These are phyloP conservation scores for Tipula vernalis DNA, from an alignment of 2,888 invertebrate genomes.

Conservation along the genomic window DNA sequence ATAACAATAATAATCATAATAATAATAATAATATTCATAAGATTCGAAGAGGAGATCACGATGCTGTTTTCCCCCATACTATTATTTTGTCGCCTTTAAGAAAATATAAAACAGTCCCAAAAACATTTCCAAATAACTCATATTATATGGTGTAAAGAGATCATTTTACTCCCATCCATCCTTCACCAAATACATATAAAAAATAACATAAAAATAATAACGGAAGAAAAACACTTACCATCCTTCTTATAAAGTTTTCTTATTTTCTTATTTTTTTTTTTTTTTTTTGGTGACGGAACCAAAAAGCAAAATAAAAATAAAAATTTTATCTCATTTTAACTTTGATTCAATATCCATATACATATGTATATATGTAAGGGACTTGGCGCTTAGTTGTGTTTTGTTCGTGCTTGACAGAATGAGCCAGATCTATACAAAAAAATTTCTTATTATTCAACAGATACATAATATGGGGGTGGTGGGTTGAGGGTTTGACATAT, in stretches of 20 bases:
- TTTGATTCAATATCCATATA: neutral
- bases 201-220: neutral
- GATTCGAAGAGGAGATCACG: neutral
- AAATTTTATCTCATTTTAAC: neutral
- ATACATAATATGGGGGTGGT: neutral
- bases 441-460: neutral
- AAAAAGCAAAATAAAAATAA: slow-evolving; percentile 4
- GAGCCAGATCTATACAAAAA: neutral
- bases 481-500: neutral
- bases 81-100: neutral
- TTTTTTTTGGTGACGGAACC: neutral
- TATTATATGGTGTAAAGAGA: neutral
- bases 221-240: neutral
- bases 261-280: neutral
- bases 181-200: neutral
- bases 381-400: neutral
- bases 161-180: neutral
- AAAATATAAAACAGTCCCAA: neutral
- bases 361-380: neutral
- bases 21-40: neutral
- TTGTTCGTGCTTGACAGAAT: neutral
- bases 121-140: neutral
- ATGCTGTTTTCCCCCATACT: neutral
- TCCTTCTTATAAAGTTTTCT: neutral
- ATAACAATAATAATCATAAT: neutral